A percentile compares a stretch with the other conserved stretches of the same genome.
phyloP scores from a whole-genome alignment of 2,797 vertebrate genomes.

The Hyperoplus lanceolatus region DNA sequence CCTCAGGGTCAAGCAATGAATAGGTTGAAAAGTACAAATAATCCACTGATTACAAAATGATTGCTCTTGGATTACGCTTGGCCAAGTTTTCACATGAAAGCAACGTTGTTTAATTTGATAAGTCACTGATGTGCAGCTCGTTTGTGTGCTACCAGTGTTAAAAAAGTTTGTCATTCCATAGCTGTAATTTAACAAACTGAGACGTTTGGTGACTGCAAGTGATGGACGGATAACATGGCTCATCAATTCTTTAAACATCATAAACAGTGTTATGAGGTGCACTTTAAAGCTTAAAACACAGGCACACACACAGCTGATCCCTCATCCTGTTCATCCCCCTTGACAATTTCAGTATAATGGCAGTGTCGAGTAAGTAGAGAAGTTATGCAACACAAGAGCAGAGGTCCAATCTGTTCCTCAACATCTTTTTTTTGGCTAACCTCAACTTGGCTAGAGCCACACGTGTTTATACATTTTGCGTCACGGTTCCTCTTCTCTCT shows the following conservation, averaged over 20 bases:
- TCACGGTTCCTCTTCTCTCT: constrained; percentile 39
- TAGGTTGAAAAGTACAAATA: background rate
- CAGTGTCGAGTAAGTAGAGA: constrained; percentile 14
- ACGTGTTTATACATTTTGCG: constrained; percentile 53
- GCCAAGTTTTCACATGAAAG: background rate
- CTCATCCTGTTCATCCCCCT: constrained; percentile 48
- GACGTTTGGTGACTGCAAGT: background rate
- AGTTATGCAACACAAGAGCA: constrained; percentile 50
- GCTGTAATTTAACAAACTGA: background rate
- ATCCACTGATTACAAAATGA: background rate
- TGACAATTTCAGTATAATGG: constrained; percentile 50
- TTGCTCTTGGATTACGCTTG: background rate
- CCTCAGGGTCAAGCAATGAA: background rate
- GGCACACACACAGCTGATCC: constrained; percentile 42
- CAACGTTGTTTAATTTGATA: background rate
- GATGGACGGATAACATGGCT: background rate
- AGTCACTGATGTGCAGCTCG: background rate
- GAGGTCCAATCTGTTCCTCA: constrained; percentile 46
- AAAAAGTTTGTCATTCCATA: background rate
- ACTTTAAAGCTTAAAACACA: constrained; percentile 7
- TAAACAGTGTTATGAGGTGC: constrained; percentile 18
- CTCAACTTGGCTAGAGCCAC: constrained; percentile 31
- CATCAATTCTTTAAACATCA: constrained; percentile 24
- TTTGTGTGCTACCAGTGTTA: background rate
- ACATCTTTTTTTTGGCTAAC: constrained; percentile 56